Evolutionary conservation across 2,888 invertebrate species (phyloP).

Genomic region (Caenorhabditis sp.): DNA sequence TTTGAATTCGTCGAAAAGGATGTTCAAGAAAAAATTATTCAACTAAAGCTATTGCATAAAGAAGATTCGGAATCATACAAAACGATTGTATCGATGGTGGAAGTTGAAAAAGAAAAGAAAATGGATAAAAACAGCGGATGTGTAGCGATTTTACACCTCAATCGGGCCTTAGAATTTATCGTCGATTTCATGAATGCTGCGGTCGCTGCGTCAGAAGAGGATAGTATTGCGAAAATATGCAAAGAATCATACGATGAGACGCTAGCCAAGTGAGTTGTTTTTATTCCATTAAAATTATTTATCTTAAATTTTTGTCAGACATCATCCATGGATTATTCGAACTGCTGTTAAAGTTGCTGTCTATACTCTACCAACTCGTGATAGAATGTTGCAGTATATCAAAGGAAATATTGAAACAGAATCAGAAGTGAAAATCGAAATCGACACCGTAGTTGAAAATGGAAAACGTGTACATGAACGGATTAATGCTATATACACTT

Average conservation of each 20-base stretch:
- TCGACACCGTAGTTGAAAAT: conserved; percentile 32
- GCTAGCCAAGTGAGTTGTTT: conserved; percentile 32
- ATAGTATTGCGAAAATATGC: conserved; percentile 47
- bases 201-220: conserved; percentile 15
- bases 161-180: conserved; percentile 49
- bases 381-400: conserved; percentile 42
- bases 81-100: conserved; percentile 19
- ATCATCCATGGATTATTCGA: conserved; percentile 52
- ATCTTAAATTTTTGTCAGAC: too few relatives aligned
- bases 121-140: conserved; percentile 27
- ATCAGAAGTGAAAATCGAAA: conserved; percentile 9
- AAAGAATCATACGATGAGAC: conserved; percentile 46
- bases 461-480: conserved; percentile 33
- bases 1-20: conserved; percentile 52
- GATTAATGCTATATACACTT: conserved; percentile 31
- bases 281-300: background rate
- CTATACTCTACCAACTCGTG: conserved; percentile 45
- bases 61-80: conserved; percentile 27
- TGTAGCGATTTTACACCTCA: conserved; percentile 34
- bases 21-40: conserved; percentile 36
- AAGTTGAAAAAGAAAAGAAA: conserved; percentile 21
- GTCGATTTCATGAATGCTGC: conserved; percentile 41
- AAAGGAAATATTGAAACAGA: conserved; percentile 25
- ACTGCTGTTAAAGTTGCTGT: conserved; percentile 53
- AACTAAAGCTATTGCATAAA: conserved; percentile 24